phyloP scores from a whole-genome alignment of 2,797 vertebrate species.

The Lacerta viridis region DNA sequence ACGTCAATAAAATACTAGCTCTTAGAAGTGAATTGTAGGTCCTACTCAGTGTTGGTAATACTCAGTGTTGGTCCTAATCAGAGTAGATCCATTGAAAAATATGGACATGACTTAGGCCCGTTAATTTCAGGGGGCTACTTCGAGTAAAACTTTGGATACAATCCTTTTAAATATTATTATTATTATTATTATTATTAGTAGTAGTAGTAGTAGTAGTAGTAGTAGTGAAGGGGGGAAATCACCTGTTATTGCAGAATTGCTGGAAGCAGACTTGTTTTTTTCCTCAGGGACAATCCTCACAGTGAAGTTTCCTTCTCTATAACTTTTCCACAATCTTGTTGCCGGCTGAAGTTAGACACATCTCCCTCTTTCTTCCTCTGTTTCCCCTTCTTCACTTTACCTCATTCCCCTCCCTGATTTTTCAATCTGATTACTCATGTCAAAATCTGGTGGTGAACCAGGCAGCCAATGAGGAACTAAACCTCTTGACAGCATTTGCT shows the following conservation, averaged over 20 bases:
- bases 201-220: too few relatives aligned
- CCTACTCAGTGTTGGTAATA: too few relatives aligned
- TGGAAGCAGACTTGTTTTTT: conserved; percentile 42
- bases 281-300: neutral
- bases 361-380: conserved; percentile 74
- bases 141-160: too few relatives aligned
- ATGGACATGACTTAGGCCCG: too few relatives aligned
- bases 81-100: too few relatives aligned
- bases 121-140: too few relatives aligned
- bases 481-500: conserved; percentile 79
- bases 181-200: too few relatives aligned
- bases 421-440: conserved; percentile 90
- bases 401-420: conserved; percentile 87
- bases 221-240: conserved; percentile 45
- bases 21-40: conserved; percentile 40
- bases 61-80: conserved; percentile 27
- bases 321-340: neutral
- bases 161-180: neutral
- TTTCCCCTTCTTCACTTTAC: conserved; percentile 48
- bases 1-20: neutral
- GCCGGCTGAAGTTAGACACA: conserved; percentile 76
- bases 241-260: conserved; percentile 72
- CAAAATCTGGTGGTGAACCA: conserved; percentile 85
- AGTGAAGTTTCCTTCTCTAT: neutral
- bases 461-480: conserved; percentile 78